Evolutionary conservation across 2,113 vertebrate species (phyloP), one percentile per base, ranked within the genome.

Genomic region (Channa argus): DNA sequence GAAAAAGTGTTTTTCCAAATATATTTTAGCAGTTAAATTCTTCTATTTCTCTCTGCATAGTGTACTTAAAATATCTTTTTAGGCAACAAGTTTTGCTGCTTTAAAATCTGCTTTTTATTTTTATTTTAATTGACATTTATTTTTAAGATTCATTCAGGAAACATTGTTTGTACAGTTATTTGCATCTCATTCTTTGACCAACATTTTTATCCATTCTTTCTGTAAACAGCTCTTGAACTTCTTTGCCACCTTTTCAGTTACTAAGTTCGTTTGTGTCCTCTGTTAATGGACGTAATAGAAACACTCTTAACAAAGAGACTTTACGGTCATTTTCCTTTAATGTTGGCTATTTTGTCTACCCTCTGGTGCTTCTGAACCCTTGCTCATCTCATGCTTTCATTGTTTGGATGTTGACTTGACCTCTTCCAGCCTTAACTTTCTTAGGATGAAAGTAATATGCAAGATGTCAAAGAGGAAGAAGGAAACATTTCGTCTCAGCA

Each of bases 171-270:
- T 72, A 63, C 58, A 7, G 1, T 24, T 24, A 52, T 63, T 76
- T 51, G 59, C 47, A 46, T 50, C 14, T 58, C 33, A 63, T 60
- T 65, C 45, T 47, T 39, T 14, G 4, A 54, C 50, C 33, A 2
- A 47, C 4, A 34, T 61, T 65, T 61, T 41, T 6, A 24, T 62
- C 44, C 54, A 60, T 6, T 62, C 54, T 51, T 53, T n/a, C 38
- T 14, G 55, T 58, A 65, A 74, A 62, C 74, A 70, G 56, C 36
- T 67, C 71, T 67, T 85, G 79, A 80, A 78, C 74, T 37, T 4
- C 6, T 33, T 50, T 33, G 10, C n/a, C 41, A 71, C 53, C 60
- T 70, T 74, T 70, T 86, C 45, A 64, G 14, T 53, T 33, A 41
- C 36, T 14, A 11, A 69, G 36, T 52, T 73, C 9, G 12, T 76